phyloP scores from a whole-genome alignment of 2,797 vertebrate genomes.

The Cichlasoma orientale region DNA sequence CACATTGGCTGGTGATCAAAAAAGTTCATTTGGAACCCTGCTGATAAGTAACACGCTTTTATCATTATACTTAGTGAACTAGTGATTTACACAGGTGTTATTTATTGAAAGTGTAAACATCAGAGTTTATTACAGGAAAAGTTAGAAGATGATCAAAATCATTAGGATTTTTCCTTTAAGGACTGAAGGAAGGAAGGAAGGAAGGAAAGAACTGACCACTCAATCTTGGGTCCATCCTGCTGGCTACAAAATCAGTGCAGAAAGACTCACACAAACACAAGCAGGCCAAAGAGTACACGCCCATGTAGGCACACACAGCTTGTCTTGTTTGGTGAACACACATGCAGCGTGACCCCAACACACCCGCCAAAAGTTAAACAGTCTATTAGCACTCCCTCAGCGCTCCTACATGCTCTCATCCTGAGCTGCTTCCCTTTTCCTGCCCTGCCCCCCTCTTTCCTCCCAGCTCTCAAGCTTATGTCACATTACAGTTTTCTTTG shows the following conservation, averaged over 20 bases:
- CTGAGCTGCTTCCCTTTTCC: slow-evolving; percentile 48
- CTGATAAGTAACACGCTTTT: no score
- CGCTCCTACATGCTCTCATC: slow-evolving; percentile 30
- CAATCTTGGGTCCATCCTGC: background rate
- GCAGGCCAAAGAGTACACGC: no score
- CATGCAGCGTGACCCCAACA: background rate
- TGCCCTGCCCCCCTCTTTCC: slow-evolving; percentile 56
- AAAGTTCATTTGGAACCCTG: no score
- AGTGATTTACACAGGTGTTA: no score
- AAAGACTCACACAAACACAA: no score
- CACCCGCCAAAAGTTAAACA: slow-evolving; percentile 29
- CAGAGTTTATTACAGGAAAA: background rate
- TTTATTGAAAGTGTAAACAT: background rate
- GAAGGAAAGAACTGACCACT: background rate
- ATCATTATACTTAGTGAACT: no score
- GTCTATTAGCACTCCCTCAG: slow-evolving; percentile 53
- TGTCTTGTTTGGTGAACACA: slow-evolving; percentile 16
- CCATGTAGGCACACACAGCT: background rate
- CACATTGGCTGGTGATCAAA: no score
- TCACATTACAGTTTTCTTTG: slow-evolving; percentile 8
- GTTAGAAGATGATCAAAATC: background rate
- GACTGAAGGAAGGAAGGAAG: background rate
- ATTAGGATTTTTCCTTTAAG: background rate
- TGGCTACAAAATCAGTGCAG: background rate
- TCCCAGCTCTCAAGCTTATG: slow-evolving; percentile 30